These are phyloP conservation scores for Stigmatopora argus DNA, from an alignment of 2,113 vertebrate genomes.

Conservation along the genomic window DNA sequence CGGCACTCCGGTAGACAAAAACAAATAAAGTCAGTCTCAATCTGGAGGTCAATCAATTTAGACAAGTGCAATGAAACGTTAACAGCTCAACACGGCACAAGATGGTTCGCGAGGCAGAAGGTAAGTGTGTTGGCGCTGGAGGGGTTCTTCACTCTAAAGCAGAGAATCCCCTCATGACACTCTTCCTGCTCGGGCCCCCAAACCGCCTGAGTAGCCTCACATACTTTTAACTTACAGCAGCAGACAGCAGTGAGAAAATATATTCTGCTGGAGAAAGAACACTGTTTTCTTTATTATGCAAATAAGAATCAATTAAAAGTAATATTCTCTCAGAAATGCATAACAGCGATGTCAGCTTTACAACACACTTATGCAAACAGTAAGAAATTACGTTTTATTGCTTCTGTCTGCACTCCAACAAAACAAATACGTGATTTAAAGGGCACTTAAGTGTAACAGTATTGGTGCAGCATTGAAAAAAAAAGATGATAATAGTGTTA, in stretches of 20 bases:
- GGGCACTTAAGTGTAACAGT: too few relatives aligned
- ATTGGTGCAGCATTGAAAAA: too few relatives aligned
- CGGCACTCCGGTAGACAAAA: too few relatives aligned
- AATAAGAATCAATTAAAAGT: conserved; percentile 53
- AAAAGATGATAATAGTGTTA: too few relatives aligned
- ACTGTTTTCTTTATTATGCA: conserved; percentile 39
- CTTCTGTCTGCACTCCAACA: background rate
- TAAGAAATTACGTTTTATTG: background rate
- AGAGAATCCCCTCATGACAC: conserved; percentile 46
- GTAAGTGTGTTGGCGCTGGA: conserved; percentile 56
- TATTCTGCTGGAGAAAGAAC: conserved; percentile 14
- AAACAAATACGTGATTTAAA: background rate
- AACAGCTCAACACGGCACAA: conserved; percentile 61
- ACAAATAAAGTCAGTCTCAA: too few relatives aligned
- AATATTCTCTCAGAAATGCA: conserved; percentile 29
- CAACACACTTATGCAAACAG: conserved; percentile 20
- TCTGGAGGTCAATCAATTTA: too few relatives aligned
- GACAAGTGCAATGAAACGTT: conserved; percentile 60
- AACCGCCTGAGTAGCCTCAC: conserved; percentile 16
- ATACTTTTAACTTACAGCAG: conserved; percentile 29
- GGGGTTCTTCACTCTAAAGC: conserved; percentile 37
- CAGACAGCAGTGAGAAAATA: conserved; percentile 15
- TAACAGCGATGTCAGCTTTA: conserved; percentile 10
- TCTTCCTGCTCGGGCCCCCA: conserved; percentile 24
- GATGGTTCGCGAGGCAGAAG: conserved; percentile 22